Conservation (phyloP, 2,113 vertebrate genomes). For the Cygnus buccinator region DNA sequence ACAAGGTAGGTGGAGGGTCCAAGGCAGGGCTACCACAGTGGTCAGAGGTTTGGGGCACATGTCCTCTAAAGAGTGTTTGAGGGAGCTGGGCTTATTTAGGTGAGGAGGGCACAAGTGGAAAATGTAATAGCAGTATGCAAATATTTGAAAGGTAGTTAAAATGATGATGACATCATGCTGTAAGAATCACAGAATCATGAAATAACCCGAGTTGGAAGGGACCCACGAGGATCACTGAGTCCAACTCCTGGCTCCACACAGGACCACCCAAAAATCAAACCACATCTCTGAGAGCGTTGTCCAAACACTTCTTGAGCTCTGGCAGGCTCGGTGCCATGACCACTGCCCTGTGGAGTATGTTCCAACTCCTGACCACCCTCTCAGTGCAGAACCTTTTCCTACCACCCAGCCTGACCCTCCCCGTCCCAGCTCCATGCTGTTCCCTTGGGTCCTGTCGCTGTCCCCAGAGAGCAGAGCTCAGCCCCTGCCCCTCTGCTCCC, state of each 20-base stretch:
- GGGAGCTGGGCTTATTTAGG: background rate
- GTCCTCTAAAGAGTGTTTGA: background rate
- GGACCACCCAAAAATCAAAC: background rate
- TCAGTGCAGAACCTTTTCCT: background rate
- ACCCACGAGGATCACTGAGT: background rate
- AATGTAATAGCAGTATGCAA: background rate
- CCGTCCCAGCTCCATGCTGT: no score
- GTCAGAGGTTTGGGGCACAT: background rate
- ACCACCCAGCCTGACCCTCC: background rate
- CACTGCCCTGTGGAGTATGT: background rate
- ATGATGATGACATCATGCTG: background rate
- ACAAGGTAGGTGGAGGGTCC: fast-evolving
- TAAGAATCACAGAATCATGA: background rate
- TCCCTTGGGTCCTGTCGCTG: background rate
- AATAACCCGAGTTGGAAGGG: background rate
- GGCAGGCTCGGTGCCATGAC: no score
- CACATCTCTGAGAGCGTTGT: background rate
- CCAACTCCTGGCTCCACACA: background rate
- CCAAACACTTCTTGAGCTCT: background rate
- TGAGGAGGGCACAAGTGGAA: background rate
- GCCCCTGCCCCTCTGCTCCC: background rate
- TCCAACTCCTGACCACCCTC: background rate
- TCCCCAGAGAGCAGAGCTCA: background rate
- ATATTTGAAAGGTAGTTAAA: background rate
- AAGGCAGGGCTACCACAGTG: background rate